Conservation (phyloP, 2,113 vertebrate species). For the Pterophyllum scalare region DNA sequence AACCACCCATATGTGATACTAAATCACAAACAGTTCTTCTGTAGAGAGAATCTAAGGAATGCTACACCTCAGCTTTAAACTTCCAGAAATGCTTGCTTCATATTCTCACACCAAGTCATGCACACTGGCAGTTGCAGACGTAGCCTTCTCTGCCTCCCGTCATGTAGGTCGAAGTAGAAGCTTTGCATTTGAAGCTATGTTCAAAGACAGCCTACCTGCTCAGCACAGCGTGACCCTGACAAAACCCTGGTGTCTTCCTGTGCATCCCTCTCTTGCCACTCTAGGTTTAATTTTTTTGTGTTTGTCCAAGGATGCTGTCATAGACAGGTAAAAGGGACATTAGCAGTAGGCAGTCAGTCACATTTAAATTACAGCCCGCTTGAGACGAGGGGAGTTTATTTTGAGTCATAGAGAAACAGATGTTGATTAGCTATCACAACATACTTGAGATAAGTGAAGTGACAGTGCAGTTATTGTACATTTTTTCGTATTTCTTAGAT, state of each 20-base stretch:
- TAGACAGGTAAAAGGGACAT: conserved; percentile 22
- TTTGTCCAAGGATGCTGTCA: conserved; percentile 17
- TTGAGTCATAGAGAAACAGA: background rate
- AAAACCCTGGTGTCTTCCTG: conserved; percentile 24
- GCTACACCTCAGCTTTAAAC: background rate
- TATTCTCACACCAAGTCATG: background rate
- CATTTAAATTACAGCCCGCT: background rate
- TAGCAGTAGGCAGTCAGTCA: background rate
- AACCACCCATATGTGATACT: conserved; percentile 5
- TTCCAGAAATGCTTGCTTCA: background rate
- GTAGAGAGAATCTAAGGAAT: background rate
- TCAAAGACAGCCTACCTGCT: conserved; percentile 53
- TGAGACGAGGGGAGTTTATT: background rate
- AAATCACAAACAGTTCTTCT: conserved; percentile 2
- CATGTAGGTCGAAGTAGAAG: conserved; percentile 36
- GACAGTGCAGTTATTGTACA: background rate
- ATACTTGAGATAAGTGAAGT: background rate
- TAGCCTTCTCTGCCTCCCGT: conserved; percentile 23
- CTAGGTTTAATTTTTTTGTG: background rate
- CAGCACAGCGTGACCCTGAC: conserved; percentile 30
- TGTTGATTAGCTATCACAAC: background rate
- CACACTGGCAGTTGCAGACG: background rate
- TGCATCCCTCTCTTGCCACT: background rate
- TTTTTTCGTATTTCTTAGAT: background rate
- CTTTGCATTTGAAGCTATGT: conserved; percentile 45